phyloP scores from a whole-genome alignment of 2,113 vertebrate species.

The Dolichotis patagonum region DNA sequence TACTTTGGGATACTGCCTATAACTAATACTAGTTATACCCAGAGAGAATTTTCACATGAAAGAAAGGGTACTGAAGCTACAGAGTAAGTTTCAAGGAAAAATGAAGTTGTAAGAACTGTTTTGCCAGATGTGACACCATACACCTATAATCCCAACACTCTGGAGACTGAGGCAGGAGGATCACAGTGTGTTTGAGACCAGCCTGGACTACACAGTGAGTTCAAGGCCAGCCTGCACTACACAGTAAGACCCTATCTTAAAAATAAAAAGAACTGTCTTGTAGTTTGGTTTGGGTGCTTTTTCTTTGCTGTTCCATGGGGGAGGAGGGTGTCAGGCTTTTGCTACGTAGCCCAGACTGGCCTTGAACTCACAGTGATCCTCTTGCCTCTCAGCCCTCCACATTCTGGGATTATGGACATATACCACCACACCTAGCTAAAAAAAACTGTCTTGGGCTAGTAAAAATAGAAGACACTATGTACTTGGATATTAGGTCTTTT shows the following conservation, averaged over 20 bases:
- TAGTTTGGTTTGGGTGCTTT: background rate
- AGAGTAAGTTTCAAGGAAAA: background rate
- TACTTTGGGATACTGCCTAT: background rate
- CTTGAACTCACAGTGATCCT: background rate
- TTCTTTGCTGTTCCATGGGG: background rate
- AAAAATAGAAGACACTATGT: background rate
- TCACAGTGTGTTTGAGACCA: background rate
- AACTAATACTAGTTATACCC: slow-evolving; percentile 13
- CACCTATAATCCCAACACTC: background rate
- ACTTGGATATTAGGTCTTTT: background rate
- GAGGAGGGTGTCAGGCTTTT: background rate
- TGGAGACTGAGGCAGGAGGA: background rate
- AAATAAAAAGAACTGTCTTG: background rate
- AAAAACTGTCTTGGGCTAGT: background rate
- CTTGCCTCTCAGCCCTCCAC: background rate
- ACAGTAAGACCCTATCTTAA: background rate
- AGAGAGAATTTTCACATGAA: background rate
- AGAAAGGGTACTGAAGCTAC: background rate
- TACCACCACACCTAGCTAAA: background rate
- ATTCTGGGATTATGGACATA: background rate
- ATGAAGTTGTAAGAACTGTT: background rate
- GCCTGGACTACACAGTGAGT: background rate
- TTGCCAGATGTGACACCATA: background rate
- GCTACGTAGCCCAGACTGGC: background rate
- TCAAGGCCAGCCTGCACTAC: background rate